phyloP scores from a whole-genome alignment of 1,140 invertebrate species.

The Drosophila nannoptera region DNA sequence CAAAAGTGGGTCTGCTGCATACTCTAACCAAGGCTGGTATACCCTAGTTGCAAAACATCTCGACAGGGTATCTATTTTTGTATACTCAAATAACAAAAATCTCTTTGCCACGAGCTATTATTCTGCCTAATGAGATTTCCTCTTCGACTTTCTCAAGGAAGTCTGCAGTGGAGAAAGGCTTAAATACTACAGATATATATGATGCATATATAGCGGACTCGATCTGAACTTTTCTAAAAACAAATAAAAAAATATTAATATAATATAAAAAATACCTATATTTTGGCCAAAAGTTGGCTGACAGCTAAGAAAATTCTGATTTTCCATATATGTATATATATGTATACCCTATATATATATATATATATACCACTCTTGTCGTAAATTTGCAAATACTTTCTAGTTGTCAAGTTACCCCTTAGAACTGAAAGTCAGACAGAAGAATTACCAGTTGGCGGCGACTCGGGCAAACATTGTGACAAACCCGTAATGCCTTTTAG shows the following conservation, averaged over 20 bases:
- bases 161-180: too few species aligned
- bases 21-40: conserved; percentile 22
- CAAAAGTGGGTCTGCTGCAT: background rate
- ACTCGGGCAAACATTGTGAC: conserved; percentile 27
- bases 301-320: too few species aligned
- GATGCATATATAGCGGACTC: too few species aligned
- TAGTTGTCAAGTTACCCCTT: background rate
- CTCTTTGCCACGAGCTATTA: background rate
- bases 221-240: too few species aligned
- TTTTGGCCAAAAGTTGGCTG: too few species aligned
- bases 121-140: conserved; percentile 1
- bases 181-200: too few species aligned
- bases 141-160: background rate
- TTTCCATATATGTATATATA: too few species aligned
- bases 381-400: background rate
- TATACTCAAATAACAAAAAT: background rate
- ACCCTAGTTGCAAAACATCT: conserved; percentile 22
- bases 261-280: background rate
- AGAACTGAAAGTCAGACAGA: background rate
- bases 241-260: background rate
- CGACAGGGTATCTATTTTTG: conserved; percentile 3
- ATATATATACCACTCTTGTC: background rate
- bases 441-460: conserved; percentile 1
- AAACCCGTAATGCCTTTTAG: conserved; percentile 25
- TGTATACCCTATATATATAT: too few species aligned